Base-by-base conservation (phyloP, 2,797 vertebrate genomes). In the Taeniopygia guttata region DNA sequence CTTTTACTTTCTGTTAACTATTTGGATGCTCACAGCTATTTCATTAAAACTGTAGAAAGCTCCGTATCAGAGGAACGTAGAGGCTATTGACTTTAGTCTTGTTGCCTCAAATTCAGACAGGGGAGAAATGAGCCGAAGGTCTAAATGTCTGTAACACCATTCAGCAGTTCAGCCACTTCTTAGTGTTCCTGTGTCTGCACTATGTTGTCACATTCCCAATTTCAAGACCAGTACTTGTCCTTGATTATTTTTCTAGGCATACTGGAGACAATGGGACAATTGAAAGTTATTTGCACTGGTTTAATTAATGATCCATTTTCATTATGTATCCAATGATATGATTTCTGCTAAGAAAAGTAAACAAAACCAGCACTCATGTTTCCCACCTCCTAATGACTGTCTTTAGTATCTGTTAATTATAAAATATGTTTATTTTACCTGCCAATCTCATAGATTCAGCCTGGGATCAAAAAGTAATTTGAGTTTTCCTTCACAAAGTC, bases 341-440 rank as follows among this genome's bases (percentile, higher is more conserved):
- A 83, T 93, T 94, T 92, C 92, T 93, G 91, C 91, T 93, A 55
- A 81, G 69, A 69, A 92, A 93, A 87, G 75, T 36, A 70, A 89
- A 95, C 58, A 94, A 78, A 93, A 95, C 14, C 48, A 93, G 89
- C 52, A 69, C 45, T 92, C 62, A 69, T 63, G 93, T 81, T 91
- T 94, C 86, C 64, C 63, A 88, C 77, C 82, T 95, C 89, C 89
- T 85, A 93, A 77, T 36, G 69, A 92, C 69, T 10, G 2, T 68
- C 79, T 93, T 94, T 81, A 91, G 38, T 54, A 95, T 75, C 91
- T 93, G 45, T 84, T 90, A 92, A 40, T 92, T 92, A 93, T 89
- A 95, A 92, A 95, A 93, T 76, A 92, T 90, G 89, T 95, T 94
- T 96, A 86, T 94, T 95, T 96, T 92, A 96, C 87, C 90, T 96